A percentile compares a stretch with the other conserved stretches of the same genome.
Conservation (phyloP, 2,113 vertebrate genomes). For the Hippocampus comes region DNA sequence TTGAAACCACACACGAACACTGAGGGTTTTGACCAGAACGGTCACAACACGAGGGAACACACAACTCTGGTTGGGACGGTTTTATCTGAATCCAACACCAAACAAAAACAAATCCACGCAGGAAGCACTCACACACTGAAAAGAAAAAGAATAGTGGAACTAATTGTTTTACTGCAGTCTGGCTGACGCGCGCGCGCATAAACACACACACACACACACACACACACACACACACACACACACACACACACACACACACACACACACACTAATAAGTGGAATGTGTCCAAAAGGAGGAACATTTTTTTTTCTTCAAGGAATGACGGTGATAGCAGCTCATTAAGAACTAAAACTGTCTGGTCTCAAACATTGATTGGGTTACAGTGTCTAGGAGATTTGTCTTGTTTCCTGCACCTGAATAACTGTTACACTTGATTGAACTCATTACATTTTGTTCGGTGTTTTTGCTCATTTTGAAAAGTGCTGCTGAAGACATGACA, state of each 20-base stretch:
- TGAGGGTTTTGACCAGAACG: slow-evolving; percentile 23
- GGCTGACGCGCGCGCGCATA: neutral
- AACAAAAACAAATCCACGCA: slow-evolving; percentile 18
- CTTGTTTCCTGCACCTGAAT: slow-evolving; percentile 17
- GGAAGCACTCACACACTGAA: slow-evolving; percentile 12
- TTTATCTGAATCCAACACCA: slow-evolving; percentile 21
- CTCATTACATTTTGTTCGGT: neutral
- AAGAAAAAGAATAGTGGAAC: slow-evolving; percentile 25
- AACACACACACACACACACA: too few species aligned
- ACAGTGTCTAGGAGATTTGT: slow-evolving; percentile 54
- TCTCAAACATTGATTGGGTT: slow-evolving; percentile 66
- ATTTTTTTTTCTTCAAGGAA: slow-evolving; percentile 71
- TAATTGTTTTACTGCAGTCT: slow-evolving; percentile 17
- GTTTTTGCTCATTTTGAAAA: neutral
- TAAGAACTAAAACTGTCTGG: slow-evolving; percentile 68
- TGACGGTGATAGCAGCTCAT: slow-evolving; percentile 69
- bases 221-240: neutral
- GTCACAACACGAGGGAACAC: slow-evolving; percentile 14
- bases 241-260: neutral
- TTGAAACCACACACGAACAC: slow-evolving; percentile 41
- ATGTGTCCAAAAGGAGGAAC: slow-evolving; percentile 65
- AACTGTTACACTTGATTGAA: slow-evolving; percentile 4
- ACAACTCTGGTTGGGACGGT: slow-evolving; percentile 10
- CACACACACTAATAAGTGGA: slow-evolving; percentile 45
- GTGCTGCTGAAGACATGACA: neutral